Evolutionary conservation across 2,888 invertebrate species (phyloP), one percentile per base, ranked within the genome.

Genomic region (Melieria omissa): DNA sequence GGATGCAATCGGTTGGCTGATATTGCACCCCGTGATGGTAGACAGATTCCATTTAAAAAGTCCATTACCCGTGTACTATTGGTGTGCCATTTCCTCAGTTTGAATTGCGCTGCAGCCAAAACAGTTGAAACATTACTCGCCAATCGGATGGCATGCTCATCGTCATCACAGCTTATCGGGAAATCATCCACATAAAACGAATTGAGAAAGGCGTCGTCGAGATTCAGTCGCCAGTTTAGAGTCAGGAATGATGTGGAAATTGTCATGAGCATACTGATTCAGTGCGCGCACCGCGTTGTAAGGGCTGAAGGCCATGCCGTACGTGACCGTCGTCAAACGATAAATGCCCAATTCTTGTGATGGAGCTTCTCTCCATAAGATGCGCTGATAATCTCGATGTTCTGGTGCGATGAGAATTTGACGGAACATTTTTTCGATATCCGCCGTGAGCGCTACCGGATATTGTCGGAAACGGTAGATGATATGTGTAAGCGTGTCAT

Each of bases 401-500:
- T 29, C 7, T 5, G 12, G 47, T 14, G 47, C 41, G 42, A 64
- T 8, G n/a, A 42, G 49, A 29, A 64, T n/a, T 42, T 64, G 52
- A 4, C 46, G 55, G 44, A 73, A 47, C 9, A 55, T n/a, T 68
- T 70, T 72, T 42, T n/a, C 72, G 65, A 73, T 54, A 42, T 72
- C 65, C 4, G 68, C 71, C 45, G 65, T 58, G 2, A 71, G n/a
- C 16, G 62, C 69, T 7, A 68, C n/a, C n/a, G 9, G 9, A 47
- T 47, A 73, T 0, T 70, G 61, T 8, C 74, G 71, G 41, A 73
- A 75, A 1, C 75, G 72, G 49, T 70, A 73, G 2, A 73, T 16
- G 9, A 73, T 69, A 29, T 70, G 46, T 0, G 61, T 41, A 14
- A 72, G 41, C 14, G 61, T 45, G n/a, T 71, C 69, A 46, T 73